Conservation (phyloP, 2,797 vertebrate species). For the Microhierax caerulescens region DNA sequence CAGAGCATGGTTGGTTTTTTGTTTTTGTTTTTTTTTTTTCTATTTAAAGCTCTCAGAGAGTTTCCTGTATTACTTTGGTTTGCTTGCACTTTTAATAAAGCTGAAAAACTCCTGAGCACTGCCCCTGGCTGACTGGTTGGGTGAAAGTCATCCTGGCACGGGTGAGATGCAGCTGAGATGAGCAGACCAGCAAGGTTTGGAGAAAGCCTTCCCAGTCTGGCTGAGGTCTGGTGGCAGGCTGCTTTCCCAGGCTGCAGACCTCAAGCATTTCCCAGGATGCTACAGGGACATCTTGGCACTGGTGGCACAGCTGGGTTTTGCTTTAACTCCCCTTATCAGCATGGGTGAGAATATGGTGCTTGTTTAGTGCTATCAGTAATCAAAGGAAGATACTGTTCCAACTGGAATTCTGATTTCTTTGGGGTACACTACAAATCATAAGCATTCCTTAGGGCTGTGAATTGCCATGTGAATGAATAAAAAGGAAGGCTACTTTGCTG, state of each 20-base stretch:
- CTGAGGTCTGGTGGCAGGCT: not conserved
- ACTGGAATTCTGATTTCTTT: not conserved
- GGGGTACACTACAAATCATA: not conserved
- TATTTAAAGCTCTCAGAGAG: not conserved
- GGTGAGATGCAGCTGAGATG: not conserved
- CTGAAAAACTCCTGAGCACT: not conserved
- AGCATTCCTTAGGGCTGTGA: not conserved
- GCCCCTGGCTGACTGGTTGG: not conserved
- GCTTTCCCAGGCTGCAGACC: not conserved
- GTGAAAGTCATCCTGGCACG: not conserved
- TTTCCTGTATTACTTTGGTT: not conserved
- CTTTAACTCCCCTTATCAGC: not conserved
- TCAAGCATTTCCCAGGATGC: not conserved
- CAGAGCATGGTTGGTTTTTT: too few relatives aligned
- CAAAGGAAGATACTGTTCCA: not conserved
- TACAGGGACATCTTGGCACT: not conserved
- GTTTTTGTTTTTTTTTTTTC: too few relatives aligned
- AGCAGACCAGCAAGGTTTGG: not conserved
- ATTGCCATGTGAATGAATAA: conserved; percentile 6
- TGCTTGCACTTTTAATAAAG: not conserved
- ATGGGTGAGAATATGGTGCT: not conserved
- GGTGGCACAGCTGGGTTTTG: fast-evolving
- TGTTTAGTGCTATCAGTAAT: not conserved
- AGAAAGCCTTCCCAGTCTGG: not conserved
- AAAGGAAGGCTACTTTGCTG: conserved; percentile 25